Conservation (phyloP, 2,888 invertebrate species). For the Dastarcus helophoroides region DNA sequence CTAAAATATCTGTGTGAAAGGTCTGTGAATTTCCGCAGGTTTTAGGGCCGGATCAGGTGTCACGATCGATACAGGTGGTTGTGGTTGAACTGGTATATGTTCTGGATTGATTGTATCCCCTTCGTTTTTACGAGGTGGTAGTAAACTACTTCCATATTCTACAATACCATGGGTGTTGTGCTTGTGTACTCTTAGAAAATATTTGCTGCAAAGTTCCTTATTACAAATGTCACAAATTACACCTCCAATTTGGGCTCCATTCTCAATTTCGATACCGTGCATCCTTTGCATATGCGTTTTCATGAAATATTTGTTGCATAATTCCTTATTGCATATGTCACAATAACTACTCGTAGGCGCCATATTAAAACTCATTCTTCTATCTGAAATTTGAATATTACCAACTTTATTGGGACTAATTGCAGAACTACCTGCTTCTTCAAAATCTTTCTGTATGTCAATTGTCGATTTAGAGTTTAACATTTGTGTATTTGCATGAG, state of each 20-base stretch:
- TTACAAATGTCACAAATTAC: slow-evolving; percentile 96
- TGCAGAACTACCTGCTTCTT: slow-evolving; percentile 39
- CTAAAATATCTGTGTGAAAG: slow-evolving; percentile 52
- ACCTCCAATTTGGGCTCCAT: slow-evolving; percentile 84
- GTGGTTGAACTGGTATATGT: slow-evolving; percentile 16
- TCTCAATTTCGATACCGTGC: slow-evolving; percentile 92
- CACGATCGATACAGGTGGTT: slow-evolving; percentile 22
- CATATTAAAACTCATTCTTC: slow-evolving; percentile 48
- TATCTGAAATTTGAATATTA: slow-evolving; percentile 33
- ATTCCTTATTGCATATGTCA: slow-evolving; percentile 95
- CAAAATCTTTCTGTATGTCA: slow-evolving; percentile 33
- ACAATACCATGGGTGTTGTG: slow-evolving; percentile 96
- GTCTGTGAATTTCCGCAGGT: slow-evolving; percentile 45
- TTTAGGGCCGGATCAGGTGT: slow-evolving; percentile 40
- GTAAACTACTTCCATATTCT: slow-evolving; percentile 54
- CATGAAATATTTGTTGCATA: slow-evolving; percentile 99
- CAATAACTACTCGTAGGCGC: slow-evolving; percentile 81
- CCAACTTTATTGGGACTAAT: slow-evolving; percentile 24
- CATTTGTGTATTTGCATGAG: slow-evolving; percentile 43
- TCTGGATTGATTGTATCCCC: slow-evolving; percentile 33
- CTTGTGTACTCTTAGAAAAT: slow-evolving; percentile 93
- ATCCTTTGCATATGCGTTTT: slow-evolving; percentile 98
- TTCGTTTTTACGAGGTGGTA: slow-evolving; percentile 34
- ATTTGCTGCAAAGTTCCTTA: slow-evolving; percentile 96
- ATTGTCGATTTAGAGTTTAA: slow-evolving; percentile 18